Evolutionary conservation across 2,888 invertebrate genomes (phyloP).

Genomic region (Iphiclides podalirius): DNA sequence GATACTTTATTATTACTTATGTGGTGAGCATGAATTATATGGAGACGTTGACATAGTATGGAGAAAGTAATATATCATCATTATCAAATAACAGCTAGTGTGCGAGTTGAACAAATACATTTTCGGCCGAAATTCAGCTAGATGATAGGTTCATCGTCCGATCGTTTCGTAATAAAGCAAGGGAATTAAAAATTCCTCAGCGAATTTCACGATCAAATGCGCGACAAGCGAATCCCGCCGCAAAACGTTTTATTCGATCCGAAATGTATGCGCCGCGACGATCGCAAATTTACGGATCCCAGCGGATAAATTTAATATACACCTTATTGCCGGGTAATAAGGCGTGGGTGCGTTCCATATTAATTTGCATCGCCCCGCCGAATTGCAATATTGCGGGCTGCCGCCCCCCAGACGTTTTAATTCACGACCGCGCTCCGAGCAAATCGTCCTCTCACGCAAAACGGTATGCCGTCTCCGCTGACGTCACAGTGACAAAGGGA

Average conservation of each 20-base stretch:
- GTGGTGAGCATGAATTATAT: too few species aligned
- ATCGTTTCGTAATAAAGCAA: neutral
- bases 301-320: slow-evolving; percentile 39
- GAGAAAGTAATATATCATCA: too few species aligned
- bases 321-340: slow-evolving; percentile 43
- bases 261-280: slow-evolving; percentile 37
- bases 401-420: slow-evolving; percentile 56
- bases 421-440: slow-evolving; percentile 47
- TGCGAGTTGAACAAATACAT: too few species aligned
- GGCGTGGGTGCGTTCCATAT: slow-evolving; percentile 26
- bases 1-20: too few species aligned
- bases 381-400: slow-evolving; percentile 45
- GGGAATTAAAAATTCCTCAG: slow-evolving; percentile 27
- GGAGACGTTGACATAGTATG: too few species aligned
- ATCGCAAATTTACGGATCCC: slow-evolving; percentile 38
- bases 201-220: slow-evolving; percentile 35
- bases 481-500: slow-evolving; percentile 36
- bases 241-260: slow-evolving; percentile 42
- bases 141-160: neutral
- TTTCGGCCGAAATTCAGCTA: too few species aligned
- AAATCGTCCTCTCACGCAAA: slow-evolving; percentile 61
- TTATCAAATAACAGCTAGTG: too few species aligned
- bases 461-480: slow-evolving; percentile 41
- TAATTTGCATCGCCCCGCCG: slow-evolving; percentile 35
- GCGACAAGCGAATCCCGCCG: slow-evolving; percentile 42